These are phyloP conservation scores for Andricus quercusramuli DNA, from an alignment of 2,888 invertebrate genomes.

Conservation along the genomic window DNA sequence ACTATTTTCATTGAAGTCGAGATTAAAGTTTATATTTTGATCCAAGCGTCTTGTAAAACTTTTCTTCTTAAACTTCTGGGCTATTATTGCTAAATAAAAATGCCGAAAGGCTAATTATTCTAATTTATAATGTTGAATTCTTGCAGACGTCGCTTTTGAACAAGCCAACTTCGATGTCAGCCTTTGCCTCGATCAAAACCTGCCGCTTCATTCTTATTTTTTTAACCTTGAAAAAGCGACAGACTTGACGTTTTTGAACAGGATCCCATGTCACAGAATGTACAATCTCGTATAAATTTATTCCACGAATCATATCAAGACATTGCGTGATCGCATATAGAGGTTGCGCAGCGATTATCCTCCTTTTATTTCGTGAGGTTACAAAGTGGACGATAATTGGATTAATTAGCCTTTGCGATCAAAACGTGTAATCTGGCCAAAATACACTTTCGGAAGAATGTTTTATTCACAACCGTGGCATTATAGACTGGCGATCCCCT, in stretches of 20 bases:
- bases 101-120: neutral
- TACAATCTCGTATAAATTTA: constrained; percentile 61
- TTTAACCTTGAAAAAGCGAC: constrained; percentile 4
- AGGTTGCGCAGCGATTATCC: constrained; percentile 33
- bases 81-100: constrained; percentile 5
- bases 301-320: constrained; percentile 73
- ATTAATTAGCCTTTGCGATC: constrained; percentile 71
- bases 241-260: constrained; percentile 26
- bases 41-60: no score
- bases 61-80: no score
- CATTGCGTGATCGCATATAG: constrained; percentile 71
- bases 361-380: constrained; percentile 56
- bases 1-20: no score
- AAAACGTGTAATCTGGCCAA: constrained; percentile 66
- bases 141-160: neutral
- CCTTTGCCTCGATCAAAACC: neutral
- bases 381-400: constrained; percentile 70
- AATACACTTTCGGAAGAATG: neutral
- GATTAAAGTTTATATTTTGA: no score
- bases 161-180: neutral
- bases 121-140: constrained; percentile 12
- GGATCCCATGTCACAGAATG: constrained; percentile 8
- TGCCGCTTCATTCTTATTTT: constrained; percentile 2
- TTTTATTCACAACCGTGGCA: neutral
- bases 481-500: neutral